Percentiles rank a stretch among this genome's conserved stretches.
phyloP scores from a whole-genome alignment of 2,888 invertebrate genomes.

The Campoplex nolae region DNA sequence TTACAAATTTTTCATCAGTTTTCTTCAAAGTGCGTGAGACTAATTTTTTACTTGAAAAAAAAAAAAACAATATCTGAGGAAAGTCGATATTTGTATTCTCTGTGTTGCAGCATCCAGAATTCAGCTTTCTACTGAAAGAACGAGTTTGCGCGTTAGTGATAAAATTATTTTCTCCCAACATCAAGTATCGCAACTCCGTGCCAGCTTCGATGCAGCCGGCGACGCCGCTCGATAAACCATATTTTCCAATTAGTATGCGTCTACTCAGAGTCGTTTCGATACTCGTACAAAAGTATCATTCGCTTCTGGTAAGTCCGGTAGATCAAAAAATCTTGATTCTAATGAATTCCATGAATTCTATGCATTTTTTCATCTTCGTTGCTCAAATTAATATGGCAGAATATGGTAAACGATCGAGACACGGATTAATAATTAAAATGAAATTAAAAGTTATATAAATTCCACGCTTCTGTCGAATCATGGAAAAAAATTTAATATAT shows the following conservation, averaged over 20 bases:
- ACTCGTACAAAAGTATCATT: conserved; percentile 96
- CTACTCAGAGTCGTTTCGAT: conserved; percentile 96
- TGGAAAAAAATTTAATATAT: no score
- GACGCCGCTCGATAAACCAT: conserved; percentile 93
- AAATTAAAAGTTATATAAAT: not conserved
- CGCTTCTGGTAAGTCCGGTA: conserved; percentile 90
- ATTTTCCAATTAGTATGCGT: conserved; percentile 98
- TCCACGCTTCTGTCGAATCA: not conserved
- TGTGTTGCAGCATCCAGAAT: conserved; percentile 93
- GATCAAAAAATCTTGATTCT: not conserved
- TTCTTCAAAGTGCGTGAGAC: conserved; percentile 90
- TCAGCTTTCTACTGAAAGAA: conserved; percentile 97
- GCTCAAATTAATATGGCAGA: not conserved
- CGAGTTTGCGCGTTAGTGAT: conserved; percentile 99
- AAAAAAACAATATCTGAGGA: not conserved
- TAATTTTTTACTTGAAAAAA: not conserved
- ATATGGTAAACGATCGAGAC: not conserved
- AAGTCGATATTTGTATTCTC: not conserved
- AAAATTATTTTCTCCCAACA: conserved; percentile 98
- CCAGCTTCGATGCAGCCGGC: conserved; percentile 88
- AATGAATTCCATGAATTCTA: not conserved
- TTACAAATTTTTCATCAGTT: conserved; percentile 93
- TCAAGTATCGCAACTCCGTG: conserved; percentile 92
- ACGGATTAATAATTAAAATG: not conserved
- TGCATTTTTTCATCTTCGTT: not conserved